phyloP scores from a whole-genome alignment of 2,888 invertebrate species.

The Ferdinandea cuprea region DNA sequence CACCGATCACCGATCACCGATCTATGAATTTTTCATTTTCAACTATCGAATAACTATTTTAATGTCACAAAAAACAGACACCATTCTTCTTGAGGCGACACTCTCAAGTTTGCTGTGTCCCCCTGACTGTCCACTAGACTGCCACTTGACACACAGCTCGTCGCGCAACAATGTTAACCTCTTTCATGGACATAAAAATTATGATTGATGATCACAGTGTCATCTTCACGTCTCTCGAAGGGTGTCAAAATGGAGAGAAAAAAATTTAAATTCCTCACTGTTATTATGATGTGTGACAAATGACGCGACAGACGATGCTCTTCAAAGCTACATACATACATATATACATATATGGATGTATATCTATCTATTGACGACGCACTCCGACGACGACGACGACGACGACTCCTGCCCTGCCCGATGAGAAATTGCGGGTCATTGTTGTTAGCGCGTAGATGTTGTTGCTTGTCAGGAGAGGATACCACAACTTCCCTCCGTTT shows the following conservation, averaged over 20 bases:
- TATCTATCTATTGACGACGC: too few relatives aligned
- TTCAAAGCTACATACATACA: conserved; percentile 26
- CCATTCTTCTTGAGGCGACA: conserved; percentile 33
- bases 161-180: conserved; percentile 32
- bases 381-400: too few relatives aligned
- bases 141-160: conserved; percentile 48
- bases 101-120: conserved; percentile 44
- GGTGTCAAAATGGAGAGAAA: conserved; percentile 7
- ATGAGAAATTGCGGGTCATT: too few relatives aligned
- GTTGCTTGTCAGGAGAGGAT: conserved; percentile 29
- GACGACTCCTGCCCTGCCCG: too few relatives aligned
- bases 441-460: conserved; percentile 32
- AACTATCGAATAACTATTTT: conserved; percentile 23
- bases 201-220: conserved; percentile 61
- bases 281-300: conserved; percentile 43
- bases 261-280: conserved; percentile 49
- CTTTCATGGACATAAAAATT: conserved; percentile 47
- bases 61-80: conserved; percentile 27
- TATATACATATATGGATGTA: too few relatives aligned
- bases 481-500: conserved; percentile 9
- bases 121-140: conserved; percentile 64
- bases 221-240: conserved; percentile 29
- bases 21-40: too few relatives aligned
- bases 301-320: too few relatives aligned
- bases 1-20: too few relatives aligned